Evolutionary conservation across 2,888 invertebrate species (phyloP).

Genomic region (Alloplasta piceator): DNA sequence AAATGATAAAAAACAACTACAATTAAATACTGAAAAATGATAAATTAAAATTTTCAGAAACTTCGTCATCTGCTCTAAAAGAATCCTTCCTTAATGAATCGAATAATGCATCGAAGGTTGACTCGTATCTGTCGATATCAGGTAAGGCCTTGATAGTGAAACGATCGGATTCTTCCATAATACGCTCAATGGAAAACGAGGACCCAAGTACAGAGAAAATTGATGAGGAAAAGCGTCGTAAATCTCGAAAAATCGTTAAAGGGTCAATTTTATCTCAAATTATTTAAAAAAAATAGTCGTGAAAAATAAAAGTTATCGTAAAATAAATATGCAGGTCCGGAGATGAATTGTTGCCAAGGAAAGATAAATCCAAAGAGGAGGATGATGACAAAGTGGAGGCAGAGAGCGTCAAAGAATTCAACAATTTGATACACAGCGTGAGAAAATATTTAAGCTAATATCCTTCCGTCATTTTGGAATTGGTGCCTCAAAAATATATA

Average conservation of each 20-base stretch:
- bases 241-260: too few relatives aligned
- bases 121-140: slow-evolving; percentile 39
- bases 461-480: slow-evolving; percentile 12
- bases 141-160: not conserved
- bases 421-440: slow-evolving; percentile 66
- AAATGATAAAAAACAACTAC: too few relatives aligned
- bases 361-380: slow-evolving; percentile 15
- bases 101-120: slow-evolving; percentile 12
- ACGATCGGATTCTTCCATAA: slow-evolving; percentile 52
- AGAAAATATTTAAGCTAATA: slow-evolving; percentile 1
- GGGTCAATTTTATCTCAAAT: slow-evolving; percentile 7
- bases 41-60: not conserved
- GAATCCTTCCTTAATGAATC: not conserved
- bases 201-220: slow-evolving; percentile 43
- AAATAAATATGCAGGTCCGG: slow-evolving; percentile 6
- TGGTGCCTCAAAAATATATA: slow-evolving; percentile 26
- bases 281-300: too few relatives aligned
- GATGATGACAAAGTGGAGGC: slow-evolving; percentile 44
- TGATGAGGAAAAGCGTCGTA: slow-evolving; percentile 28
- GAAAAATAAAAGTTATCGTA: too few relatives aligned
- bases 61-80: slow-evolving; percentile 6
- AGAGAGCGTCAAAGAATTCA: slow-evolving; percentile 72
- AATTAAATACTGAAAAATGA: not conserved
- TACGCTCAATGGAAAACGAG: slow-evolving; percentile 48
- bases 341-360: not conserved